These are phyloP conservation scores for Micronisus gabar DNA, from an alignment of 2,113 vertebrate genomes.

Conservation along the genomic window DNA sequence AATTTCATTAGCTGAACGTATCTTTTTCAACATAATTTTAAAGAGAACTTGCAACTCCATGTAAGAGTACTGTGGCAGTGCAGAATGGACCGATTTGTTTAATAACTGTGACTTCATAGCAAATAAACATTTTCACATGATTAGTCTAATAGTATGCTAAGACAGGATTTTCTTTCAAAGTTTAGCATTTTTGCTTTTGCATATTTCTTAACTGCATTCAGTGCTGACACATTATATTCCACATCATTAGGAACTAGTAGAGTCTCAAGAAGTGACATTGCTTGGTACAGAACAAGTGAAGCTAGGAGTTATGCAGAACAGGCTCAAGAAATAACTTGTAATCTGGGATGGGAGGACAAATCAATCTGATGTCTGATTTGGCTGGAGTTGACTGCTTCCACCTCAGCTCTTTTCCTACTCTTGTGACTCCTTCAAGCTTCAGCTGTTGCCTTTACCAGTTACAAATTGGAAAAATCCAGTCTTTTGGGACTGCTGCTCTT, in stretches of 20 bases:
- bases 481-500: neutral
- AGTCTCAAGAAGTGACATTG: neutral
- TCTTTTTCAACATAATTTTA: slow-evolving; percentile 36
- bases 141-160: slow-evolving; percentile 22
- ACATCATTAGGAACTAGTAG: neutral
- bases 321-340: neutral
- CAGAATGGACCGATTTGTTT: slow-evolving; percentile 39
- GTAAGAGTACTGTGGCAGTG: neutral
- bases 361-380: neutral
- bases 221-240: neutral
- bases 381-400: neutral
- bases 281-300: neutral
- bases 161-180: slow-evolving; percentile 4
- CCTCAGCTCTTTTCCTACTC: neutral
- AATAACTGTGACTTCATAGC: slow-evolving; percentile 43
- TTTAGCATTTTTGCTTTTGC: neutral
- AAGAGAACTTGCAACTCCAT: neutral
- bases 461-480: neutral
- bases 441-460: neutral
- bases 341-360: neutral
- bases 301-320: neutral
- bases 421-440: neutral
- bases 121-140: slow-evolving; percentile 58
- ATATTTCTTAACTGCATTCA: neutral
- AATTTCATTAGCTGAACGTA: slow-evolving; percentile 57